Evolutionary conservation across 2,113 vertebrate species (phyloP), one percentile per base, ranked within the genome.

Genomic region (Manacus vitellinus): DNA sequence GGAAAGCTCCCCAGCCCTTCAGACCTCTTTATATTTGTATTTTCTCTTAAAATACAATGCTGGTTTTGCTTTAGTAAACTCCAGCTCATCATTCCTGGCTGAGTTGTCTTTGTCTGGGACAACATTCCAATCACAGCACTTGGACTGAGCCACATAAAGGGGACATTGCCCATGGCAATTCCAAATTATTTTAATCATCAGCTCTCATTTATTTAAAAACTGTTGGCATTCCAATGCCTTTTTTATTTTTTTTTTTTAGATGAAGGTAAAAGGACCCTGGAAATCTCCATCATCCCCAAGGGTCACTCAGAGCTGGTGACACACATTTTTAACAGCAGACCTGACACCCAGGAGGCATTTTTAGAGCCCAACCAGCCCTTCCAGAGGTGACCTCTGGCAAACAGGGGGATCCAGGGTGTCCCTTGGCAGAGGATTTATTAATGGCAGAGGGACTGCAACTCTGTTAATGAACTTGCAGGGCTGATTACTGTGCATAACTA

Each of bases 181-280:
- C 39, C 39, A 41, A 41, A 95, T 94, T 15, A 84, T 77, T 94
- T 97, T 96, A 97, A 97, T 96, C 95, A 92, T 3, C 35, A 88
- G 30, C 85, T 83, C 91, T 89, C 95, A 90, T 80, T 97, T 94
- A 59, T 14, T 86, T 71, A 7, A 80, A 75, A 55, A 49, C 52
- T 33, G 85, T 5, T 72, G 27, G 2, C 43, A 61, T 61, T 44
- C 56, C 27, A 68, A 9, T 19, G 41, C 4, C 14, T 51, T 51
- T 51, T n/a, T n/a, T n/a, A n/a, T 51, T 27, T 51, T 27, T 31
- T 21, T 21, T 28, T 58, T 68, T 37, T 5, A 41, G 21, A 55
- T 5, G 27, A 93, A 47, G 35, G 51, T 18, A 74, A 14, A 78
- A 61, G 72, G 67, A 88, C 16, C 37, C 66, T n/a, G 21, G 54